phyloP scores from a whole-genome alignment of 2,888 invertebrate species.

The Vanessa cardui region DNA sequence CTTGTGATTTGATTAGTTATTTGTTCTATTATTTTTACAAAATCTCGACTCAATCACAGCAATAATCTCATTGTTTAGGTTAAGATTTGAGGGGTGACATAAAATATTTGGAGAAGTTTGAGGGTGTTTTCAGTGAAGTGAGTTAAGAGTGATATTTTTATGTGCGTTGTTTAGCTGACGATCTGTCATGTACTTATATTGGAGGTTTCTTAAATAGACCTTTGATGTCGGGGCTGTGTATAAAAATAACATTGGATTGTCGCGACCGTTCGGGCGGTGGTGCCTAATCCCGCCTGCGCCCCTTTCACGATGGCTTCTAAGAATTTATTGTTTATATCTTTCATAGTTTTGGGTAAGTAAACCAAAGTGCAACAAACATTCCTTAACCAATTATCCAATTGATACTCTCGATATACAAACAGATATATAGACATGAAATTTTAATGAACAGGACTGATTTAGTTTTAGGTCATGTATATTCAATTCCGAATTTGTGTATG shows the following conservation, averaged over 20 bases:
- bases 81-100: conserved; percentile 39
- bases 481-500: conserved; percentile 5
- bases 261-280: conserved; percentile 61
- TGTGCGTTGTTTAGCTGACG: conserved; percentile 68
- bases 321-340: conserved; percentile 49
- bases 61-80: conserved; percentile 39
- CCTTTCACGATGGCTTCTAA: conserved; percentile 57
- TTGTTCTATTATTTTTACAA: conserved; percentile 41
- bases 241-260: conserved; percentile 78
- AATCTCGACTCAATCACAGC: conserved; percentile 46
- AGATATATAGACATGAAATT: conserved; percentile 29
- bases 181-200: conserved; percentile 67
- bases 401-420: conserved; percentile 26
- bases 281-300: conserved; percentile 58
- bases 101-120: conserved; percentile 35
- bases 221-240: conserved; percentile 78
- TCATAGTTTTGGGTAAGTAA: conserved; percentile 65
- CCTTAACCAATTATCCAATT: conserved; percentile 35
- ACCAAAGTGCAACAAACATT: conserved; percentile 26
- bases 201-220: conserved; percentile 76
- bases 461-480: conserved; percentile 7
- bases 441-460: conserved; percentile 26
- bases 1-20: conserved; percentile 39
- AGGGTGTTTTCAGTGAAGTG: conserved; percentile 45
- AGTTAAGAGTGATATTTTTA: conserved; percentile 47